Evolutionary conservation across 2,113 vertebrate species (phyloP).

Genomic region (Procavia capensis): DNA sequence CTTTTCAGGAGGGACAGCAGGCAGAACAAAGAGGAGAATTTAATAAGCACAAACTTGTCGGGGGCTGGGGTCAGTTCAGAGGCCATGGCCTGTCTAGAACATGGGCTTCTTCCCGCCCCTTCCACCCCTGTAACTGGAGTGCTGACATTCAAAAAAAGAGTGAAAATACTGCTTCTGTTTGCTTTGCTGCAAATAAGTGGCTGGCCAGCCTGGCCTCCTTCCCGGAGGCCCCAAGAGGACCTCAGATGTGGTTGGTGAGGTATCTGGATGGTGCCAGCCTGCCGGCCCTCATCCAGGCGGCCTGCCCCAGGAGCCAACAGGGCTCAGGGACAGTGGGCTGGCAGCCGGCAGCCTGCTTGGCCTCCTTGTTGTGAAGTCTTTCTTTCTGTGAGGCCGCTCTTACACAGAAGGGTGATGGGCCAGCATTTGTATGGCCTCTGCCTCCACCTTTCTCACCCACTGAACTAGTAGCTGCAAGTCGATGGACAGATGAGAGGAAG

Average conservation of each 20-base stretch:
- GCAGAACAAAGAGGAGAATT: conserved; percentile 66
- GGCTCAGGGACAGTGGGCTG: not conserved
- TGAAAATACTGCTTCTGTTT: conserved; percentile 72
- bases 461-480: not conserved
- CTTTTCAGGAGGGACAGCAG: not conserved
- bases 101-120: not conserved
- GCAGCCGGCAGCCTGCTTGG: not conserved
- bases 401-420: not conserved
- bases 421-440: not conserved
- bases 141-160: conserved; percentile 66
- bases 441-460: not conserved
- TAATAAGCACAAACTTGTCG: conserved; percentile 51
- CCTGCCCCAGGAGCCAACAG: not conserved
- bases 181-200: conserved; percentile 71
- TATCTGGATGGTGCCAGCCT: conserved; percentile 70
- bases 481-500: not conserved
- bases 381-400: not conserved
- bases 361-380: not conserved
- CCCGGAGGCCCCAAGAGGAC: conserved; percentile 54
- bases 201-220: conserved; percentile 54
- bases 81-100: not conserved
- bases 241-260: conserved; percentile 73
- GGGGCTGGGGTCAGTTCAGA: conserved; percentile 5
- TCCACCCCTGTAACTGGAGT: conserved; percentile 25
- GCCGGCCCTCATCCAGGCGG: not conserved